Percentiles rank a stretch among this genome's conserved stretches.
Evolutionary conservation across 2,888 invertebrate species (phyloP).

Genomic region (Phortica okadai): DNA sequence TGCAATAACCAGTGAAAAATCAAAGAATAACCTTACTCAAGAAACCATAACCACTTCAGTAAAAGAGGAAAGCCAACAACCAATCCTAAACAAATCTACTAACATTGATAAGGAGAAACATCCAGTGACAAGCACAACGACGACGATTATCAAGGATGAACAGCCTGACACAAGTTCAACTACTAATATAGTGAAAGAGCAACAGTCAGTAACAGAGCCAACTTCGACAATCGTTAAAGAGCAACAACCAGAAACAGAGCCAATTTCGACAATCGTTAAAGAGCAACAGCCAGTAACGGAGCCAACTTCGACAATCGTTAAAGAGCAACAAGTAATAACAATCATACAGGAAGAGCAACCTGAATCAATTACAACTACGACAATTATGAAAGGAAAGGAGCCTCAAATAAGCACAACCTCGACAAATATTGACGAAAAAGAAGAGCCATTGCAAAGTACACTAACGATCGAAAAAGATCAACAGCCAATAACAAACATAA

Average conservation of each 20-base stretch:
- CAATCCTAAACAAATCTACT: conserved; percentile 26
- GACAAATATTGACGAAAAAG: not conserved
- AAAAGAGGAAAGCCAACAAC: conserved; percentile 39
- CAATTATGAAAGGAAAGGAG: not conserved
- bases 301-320: conserved; percentile 42
- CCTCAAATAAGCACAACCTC: not conserved
- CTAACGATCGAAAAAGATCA: not conserved
- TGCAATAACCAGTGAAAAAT: conserved; percentile 82
- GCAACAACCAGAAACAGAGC: too few relatives aligned
- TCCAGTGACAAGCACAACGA: not conserved
- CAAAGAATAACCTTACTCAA: conserved; percentile 47
- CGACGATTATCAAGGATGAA: not conserved
- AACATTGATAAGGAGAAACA: not conserved
- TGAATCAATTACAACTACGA: not conserved
- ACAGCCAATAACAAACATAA: not conserved
- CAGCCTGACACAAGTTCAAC: not conserved
- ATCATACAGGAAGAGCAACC: not conserved
- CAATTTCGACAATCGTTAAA: not conserved
- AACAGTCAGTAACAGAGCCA: conserved; percentile 19
- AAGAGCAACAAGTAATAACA: not conserved
- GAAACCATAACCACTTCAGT: conserved; percentile 41
- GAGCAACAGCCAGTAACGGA: conserved; percentile 25
- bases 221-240: conserved; percentile 42
- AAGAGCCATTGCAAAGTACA: conserved; percentile 10
- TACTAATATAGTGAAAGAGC: conserved; percentile 18